Evolutionary conservation across 1,140 invertebrate species (phyloP), one percentile per base, ranked within the genome.

Genomic region (Papilio polytes): DNA sequence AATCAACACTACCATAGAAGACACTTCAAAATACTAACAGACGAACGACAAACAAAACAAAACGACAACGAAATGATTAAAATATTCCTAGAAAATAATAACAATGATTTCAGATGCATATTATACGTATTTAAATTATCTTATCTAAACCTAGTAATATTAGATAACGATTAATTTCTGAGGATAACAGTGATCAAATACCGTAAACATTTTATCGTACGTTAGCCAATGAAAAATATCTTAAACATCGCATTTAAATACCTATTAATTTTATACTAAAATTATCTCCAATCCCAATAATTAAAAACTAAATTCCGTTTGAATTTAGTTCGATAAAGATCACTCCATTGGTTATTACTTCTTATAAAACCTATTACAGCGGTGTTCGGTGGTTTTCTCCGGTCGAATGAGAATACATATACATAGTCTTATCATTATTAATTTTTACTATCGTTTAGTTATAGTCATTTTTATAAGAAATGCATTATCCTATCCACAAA

Each of bases 151-250:
- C 15, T 13, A 70, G 63, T 70, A 36, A 36, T 70, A 70, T 26
- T 66, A 66, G 63, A 70, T 70, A 70, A 70, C 26, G 26, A 70
- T 31, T 70, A 31, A 70, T 70, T 70, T 70, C 63, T 70, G 26
- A 70, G 63, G 63, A 70, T 70, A 70, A 70, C 63, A 70, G 26
- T 70, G 63, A 70, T 36, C 22, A 70, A 31, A 70, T 70, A 70
- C 26, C 6, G 26, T 70, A 70, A 70, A 31, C 31, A 70, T 70
- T 70, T 70, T 70, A 70, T 70, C 63, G 63, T 15, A 36, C 26
- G 6, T 70, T 36, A 70, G 13, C 63, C 63, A 70, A 70, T 70
- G 63, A 31, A 70, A 66, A 36, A 70, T 66, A 36, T 66, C 10
- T n/a, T 36, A 4, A 7, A 63, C 4, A 26, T 12, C 18, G 36